Evolutionary conservation across 2,113 vertebrate genomes (phyloP).

Genomic region (Terrapene triunguis): DNA sequence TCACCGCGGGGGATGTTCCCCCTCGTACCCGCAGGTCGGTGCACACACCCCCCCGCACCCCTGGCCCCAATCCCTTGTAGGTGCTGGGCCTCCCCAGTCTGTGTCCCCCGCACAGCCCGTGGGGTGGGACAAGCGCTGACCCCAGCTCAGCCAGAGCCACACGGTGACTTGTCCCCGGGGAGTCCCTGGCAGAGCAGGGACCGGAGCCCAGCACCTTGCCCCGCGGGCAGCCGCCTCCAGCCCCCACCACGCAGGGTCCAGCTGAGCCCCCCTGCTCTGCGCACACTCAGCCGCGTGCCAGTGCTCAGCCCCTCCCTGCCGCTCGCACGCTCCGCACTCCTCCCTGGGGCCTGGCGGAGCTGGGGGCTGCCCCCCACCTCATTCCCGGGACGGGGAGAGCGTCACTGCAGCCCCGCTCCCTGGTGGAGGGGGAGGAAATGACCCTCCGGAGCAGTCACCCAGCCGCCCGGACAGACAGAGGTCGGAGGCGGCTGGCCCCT

Average conservation of each 20-base stretch:
- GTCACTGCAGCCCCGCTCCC: not conserved
- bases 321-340: too few species aligned
- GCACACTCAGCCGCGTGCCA: not conserved
- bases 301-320: too few species aligned
- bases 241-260: not conserved
- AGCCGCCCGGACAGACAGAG: too few species aligned
- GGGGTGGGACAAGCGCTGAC: too few species aligned
- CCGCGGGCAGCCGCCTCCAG: not conserved
- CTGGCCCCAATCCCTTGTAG: not conserved
- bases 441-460: too few species aligned
- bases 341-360: not conserved
- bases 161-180: too few species aligned
- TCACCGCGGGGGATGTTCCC: not conserved
- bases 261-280: not conserved
- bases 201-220: not conserved
- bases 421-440: too few species aligned
- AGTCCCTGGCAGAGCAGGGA: too few species aligned
- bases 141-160: not conserved
- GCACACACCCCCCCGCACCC: rapidly evolving
- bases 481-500: not conserved
- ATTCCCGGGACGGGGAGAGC: too few species aligned
- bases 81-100: not conserved
- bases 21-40: not conserved
- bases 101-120: too few species aligned
- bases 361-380: not conserved